Evolutionary conservation across 1,140 invertebrate species (phyloP).

Genomic region (Tribolium castaneum): DNA sequence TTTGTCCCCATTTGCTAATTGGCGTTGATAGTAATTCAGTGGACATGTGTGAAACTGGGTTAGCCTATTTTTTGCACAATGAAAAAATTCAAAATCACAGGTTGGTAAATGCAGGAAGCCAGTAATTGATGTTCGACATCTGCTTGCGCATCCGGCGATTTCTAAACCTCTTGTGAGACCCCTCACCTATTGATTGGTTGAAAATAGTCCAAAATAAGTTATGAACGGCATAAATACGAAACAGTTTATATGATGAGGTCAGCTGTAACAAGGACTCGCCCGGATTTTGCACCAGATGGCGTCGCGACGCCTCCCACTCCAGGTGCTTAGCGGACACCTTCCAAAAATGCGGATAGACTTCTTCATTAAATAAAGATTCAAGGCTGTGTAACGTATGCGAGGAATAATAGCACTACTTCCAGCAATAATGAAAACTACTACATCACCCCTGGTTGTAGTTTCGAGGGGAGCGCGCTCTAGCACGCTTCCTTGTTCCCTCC

Average conservation of each 20-base stretch:
- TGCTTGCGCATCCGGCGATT: conserved; percentile 14
- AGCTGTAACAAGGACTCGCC: too few species aligned
- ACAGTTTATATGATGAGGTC: not conserved
- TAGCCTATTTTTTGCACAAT: not conserved
- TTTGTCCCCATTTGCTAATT: not conserved
- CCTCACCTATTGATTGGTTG: not conserved
- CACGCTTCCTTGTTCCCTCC: not conserved
- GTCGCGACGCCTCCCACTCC: not conserved
- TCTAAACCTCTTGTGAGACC: conserved; percentile 1
- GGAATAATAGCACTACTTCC: conserved; percentile 22
- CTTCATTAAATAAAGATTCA: conserved; percentile 23
- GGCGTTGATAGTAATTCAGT: not conserved
- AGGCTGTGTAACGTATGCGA: conserved; percentile 1
- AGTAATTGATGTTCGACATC: not conserved
- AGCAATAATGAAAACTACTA: conserved; percentile 32
- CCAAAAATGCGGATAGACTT: not conserved
- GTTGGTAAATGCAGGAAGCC: not conserved
- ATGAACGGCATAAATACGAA: not conserved
- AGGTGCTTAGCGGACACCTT: not conserved
- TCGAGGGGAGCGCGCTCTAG: conserved; percentile 1
- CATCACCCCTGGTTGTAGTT: conserved; percentile 19
- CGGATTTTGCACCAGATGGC: not conserved
- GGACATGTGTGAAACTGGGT: not conserved
- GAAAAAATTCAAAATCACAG: not conserved
- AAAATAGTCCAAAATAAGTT: not conserved